A percentile compares a stretch with the other conserved stretches of the same genome.
Evolutionary conservation across 1,140 invertebrate species (phyloP).

Genomic region (Proales similis): DNA sequence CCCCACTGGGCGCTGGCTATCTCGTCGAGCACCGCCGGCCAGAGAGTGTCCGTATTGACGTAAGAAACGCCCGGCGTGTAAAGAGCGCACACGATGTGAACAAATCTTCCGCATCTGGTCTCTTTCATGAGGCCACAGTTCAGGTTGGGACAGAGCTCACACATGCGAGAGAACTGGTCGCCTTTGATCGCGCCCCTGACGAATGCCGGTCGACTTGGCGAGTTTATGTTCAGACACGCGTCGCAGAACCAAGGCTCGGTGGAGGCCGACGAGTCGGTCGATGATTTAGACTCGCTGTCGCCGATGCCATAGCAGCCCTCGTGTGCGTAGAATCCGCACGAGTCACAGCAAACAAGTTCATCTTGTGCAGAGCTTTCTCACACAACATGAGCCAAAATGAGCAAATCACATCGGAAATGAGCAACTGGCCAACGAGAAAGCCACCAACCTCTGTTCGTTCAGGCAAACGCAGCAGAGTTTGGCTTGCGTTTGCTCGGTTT

Average conservation of each 20-base stretch:
- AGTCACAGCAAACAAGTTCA: slow-evolving; percentile 33
- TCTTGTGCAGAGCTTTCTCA: slow-evolving; percentile 15
- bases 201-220: not conserved
- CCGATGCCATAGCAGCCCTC: slow-evolving; percentile 32
- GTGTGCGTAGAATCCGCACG: slow-evolving; percentile 30
- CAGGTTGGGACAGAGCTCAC: slow-evolving; percentile 37
- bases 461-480: too few species aligned
- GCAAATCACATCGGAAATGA: too few species aligned
- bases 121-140: slow-evolving; percentile 33
- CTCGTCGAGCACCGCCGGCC: slow-evolving; percentile 1
- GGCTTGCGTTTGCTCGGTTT: too few species aligned
- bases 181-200: too few species aligned
- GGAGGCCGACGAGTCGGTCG: slow-evolving; percentile 3
- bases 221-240: slow-evolving; percentile 1
- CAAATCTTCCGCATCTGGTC: slow-evolving; percentile 35
- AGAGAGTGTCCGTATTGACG: slow-evolving; percentile 19
- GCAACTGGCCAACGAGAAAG: too few species aligned
- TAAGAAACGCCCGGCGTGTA: slow-evolving; percentile 8
- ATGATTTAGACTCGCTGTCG: slow-evolving; percentile 12
- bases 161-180: slow-evolving; percentile 11
- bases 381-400: too few species aligned
- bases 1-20: not conserved
- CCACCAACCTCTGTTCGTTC: too few species aligned
- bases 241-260: slow-evolving; percentile 37
- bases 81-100: slow-evolving; percentile 34